Base-by-base conservation (phyloP, 2,888 invertebrate species). In the Brachyopa scutellaris region DNA sequence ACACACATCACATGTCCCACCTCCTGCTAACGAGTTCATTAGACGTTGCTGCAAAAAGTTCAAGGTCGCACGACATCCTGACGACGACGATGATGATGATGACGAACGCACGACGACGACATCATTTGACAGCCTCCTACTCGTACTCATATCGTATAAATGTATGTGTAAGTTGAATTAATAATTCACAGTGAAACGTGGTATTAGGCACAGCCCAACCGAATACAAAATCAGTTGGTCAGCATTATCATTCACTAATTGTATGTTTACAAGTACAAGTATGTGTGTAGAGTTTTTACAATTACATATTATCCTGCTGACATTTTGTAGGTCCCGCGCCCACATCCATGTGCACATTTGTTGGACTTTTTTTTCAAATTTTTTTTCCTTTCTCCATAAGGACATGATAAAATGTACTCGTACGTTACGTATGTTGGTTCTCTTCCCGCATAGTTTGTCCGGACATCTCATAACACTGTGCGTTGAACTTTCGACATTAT, bases 41-140 rank as follows among this genome's bases (percentile, higher is more conserved):
- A 66, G 66, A 74, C 74, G 74, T 15, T 40, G 57, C 38, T 49
- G 42, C n/a, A 9, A 61, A 74, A 74, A 40, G 74, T 74, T 74
- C 74, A 74, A 74, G 74, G 74, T 57, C 57, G 21, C 31, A 33
- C 38, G 64, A 23, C 51, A 49, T 3, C 45, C 33, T 45, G 42
- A 31, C 42, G 31, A 33, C 38, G 23, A 15, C 31, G 29, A 29
- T 23, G 36, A 26, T 38, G 38, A 31, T 17, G 29, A 29, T 21
- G 33, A 36, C 36, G 5, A 11, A 9, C 5, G 13, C n/a, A 36
- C n/a, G 36, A 3, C 36, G 9, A 33, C 33, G 19, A 19, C 45
- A 21, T 49, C 23, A 23, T 17, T 42, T 59, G 51, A 40, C 38
- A 61, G 70, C 49, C 42, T 61, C 61, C 19, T 17, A n/a, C n/a